Conservation (phyloP, 2,888 invertebrate genomes). For the Cotesia congregata region DNA sequence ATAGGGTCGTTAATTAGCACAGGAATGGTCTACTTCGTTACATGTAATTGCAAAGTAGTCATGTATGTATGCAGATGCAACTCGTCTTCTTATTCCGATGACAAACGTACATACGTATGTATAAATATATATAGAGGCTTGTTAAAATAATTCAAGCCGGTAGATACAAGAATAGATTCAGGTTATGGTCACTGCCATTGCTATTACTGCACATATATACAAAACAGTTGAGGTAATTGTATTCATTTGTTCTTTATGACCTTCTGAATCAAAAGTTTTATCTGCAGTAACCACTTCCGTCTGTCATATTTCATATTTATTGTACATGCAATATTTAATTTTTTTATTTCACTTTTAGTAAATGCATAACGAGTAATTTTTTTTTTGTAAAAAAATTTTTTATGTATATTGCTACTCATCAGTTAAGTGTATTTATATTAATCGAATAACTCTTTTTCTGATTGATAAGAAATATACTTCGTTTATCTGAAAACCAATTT, state of each 20-base stretch:
- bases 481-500: too few species aligned
- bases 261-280: neutral
- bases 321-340: neutral
- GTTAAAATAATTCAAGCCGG: constrained; percentile 15
- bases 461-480: too few species aligned
- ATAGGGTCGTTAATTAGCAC: constrained; percentile 57
- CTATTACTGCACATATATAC: neutral
- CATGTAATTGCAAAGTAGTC: constrained; percentile 52
- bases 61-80: constrained; percentile 25
- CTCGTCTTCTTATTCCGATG: constrained; percentile 20
- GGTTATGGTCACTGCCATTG: constrained; percentile 38
- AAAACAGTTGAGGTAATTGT: constrained; percentile 5
- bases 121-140: constrained; percentile 25
- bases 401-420: too few species aligned
- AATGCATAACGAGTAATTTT: too few species aligned
- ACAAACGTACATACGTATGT: constrained; percentile 14
- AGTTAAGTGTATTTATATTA: too few species aligned
- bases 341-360: too few species aligned
- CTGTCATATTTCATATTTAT: neutral
- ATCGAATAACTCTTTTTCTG: too few species aligned
- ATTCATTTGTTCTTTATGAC: constrained; percentile 13
- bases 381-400: too few species aligned
- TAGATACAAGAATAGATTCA: constrained; percentile 29
- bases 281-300: neutral
- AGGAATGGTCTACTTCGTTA: constrained; percentile 58